Conservation (phyloP, 2,888 invertebrate species). For the Apodemia mormo region DNA sequence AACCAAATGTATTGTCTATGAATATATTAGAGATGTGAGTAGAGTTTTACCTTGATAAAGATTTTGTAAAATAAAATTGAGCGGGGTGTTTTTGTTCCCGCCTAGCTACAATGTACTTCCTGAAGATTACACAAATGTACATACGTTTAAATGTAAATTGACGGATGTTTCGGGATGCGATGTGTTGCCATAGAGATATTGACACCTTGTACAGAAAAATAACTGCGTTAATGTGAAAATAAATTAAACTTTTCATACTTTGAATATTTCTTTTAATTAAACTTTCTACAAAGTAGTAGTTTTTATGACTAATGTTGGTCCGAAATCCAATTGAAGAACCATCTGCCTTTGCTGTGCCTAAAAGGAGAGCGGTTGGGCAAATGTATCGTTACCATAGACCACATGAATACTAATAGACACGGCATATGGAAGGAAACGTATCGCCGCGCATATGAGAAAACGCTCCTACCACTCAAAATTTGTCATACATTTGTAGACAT, state of each 20-base stretch:
- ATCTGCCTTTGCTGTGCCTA: no score
- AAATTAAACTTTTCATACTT: conserved; percentile 73
- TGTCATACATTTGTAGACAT: no score
- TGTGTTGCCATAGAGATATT: conserved; percentile 23
- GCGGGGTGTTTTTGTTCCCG: conserved; percentile 4
- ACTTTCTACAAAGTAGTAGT: neutral
- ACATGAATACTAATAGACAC: no score
- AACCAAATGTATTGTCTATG: conserved; percentile 14
- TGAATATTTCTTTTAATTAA: conserved; percentile 51
- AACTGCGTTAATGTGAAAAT: conserved; percentile 61
- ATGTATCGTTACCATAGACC: no score
- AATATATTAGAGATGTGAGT: conserved; percentile 16
- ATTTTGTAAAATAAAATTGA: conserved; percentile 14
- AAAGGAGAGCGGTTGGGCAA: no score
- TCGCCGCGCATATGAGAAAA: no score
- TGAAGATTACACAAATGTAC: conserved; percentile 8
- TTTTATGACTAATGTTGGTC: neutral
- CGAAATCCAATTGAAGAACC: no score
- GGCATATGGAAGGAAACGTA: no score
- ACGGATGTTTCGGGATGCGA: conserved; percentile 14
- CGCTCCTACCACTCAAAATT: no score
- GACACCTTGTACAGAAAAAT: conserved; percentile 40
- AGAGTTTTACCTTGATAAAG: conserved; percentile 11
- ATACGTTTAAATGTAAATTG: conserved; percentile 2
- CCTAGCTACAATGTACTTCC: conserved; percentile 8